Percentiles rank a stretch among this genome's conserved stretches.
These are phyloP conservation scores for Trissoscelio sp. DNA, from an alignment of 2,888 invertebrate genomes.

Conservation along the genomic window DNA sequence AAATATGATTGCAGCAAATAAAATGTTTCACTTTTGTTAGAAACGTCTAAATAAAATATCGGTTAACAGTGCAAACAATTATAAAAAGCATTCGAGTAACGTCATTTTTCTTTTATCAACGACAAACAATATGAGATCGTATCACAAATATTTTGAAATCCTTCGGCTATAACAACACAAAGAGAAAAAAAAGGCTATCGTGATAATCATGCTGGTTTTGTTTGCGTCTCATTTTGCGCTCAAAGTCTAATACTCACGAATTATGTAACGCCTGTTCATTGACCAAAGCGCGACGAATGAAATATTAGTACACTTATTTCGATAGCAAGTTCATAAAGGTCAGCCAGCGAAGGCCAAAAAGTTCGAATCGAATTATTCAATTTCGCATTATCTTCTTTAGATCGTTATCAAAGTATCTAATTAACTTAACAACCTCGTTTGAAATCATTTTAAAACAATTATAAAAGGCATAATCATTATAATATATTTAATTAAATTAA, in stretches of 20 bases:
- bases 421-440: not conserved
- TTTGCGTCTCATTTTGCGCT: constrained; percentile 26
- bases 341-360: constrained; percentile 10
- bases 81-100: constrained; percentile 11
- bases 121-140: constrained; percentile 28
- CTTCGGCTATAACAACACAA: not conserved
- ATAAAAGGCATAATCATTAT: not conserved
- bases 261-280: constrained; percentile 51
- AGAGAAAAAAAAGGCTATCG: constrained; percentile 15
- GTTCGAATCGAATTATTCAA: constrained; percentile 21
- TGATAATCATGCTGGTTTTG: constrained; percentile 18
- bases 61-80: constrained; percentile 23
- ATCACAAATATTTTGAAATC: constrained; percentile 27
- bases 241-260: constrained; percentile 38
- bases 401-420: not conserved
- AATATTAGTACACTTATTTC: constrained; percentile 35
- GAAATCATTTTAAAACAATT: not conserved
- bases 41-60: not conserved
- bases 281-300: constrained; percentile 36
- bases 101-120: not conserved
- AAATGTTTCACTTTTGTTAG: not conserved
- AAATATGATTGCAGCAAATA: not conserved
- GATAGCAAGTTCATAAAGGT: constrained; percentile 28
- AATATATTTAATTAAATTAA: not conserved
- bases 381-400: not conserved